Conservation (phyloP, 2,113 vertebrate species). For the Leptobrachium ailaonicum region DNA sequence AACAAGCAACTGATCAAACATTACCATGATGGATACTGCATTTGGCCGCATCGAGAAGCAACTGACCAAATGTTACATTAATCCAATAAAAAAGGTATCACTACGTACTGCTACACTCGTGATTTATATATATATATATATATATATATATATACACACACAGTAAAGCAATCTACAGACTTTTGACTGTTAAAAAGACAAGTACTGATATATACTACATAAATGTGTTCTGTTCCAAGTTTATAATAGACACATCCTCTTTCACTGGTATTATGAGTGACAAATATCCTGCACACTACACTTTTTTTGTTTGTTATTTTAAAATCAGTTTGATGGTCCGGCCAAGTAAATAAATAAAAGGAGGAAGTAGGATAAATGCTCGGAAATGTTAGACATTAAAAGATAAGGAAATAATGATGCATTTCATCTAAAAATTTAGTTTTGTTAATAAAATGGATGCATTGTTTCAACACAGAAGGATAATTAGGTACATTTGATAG, state of each 20-base stretch:
- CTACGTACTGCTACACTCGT: too few relatives aligned
- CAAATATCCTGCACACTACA: slow-evolving; percentile 30
- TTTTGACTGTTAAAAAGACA: neutral
- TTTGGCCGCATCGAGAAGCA: too few relatives aligned
- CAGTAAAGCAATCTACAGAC: neutral
- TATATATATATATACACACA: neutral
- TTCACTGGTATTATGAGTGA: slow-evolving; percentile 21
- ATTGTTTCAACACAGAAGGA: slow-evolving; percentile 26
- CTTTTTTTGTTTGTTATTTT: slow-evolving; percentile 25
- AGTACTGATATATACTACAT: slow-evolving; percentile 3
- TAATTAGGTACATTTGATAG: slow-evolving; percentile 15
- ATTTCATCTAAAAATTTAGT: slow-evolving; percentile 36
- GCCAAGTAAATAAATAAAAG: slow-evolving; percentile 45
- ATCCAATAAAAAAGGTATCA: too few relatives aligned
- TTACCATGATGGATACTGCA: too few relatives aligned
- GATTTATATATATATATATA: neutral
- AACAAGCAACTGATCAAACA: too few relatives aligned
- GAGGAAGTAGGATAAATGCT: slow-evolving; percentile 35
- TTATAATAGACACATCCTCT: slow-evolving; percentile 37
- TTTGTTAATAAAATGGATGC: slow-evolving; percentile 22
- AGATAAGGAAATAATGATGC: slow-evolving; percentile 41
- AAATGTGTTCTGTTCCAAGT: slow-evolving; percentile 21
- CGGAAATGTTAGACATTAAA: slow-evolving; percentile 45
- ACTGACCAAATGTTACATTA: too few relatives aligned
- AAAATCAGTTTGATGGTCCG: slow-evolving; percentile 25